A percentile compares a stretch with the other conserved stretches of the same genome.
phyloP scores from a whole-genome alignment of 2,113 vertebrate genomes.

The Sardina pilchardus region DNA sequence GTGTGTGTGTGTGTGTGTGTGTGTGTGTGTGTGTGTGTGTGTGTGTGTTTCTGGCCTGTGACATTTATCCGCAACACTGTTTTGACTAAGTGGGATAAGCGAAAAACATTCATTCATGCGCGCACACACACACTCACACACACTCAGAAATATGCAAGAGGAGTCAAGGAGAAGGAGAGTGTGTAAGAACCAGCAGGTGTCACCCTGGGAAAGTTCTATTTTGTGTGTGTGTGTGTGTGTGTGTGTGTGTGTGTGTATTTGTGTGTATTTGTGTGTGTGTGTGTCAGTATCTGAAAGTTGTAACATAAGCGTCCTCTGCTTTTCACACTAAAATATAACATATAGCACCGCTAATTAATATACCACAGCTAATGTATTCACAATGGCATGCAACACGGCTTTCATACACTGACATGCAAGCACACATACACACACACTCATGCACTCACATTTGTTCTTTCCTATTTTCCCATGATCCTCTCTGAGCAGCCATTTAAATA shows the following conservation, averaged over 20 bases:
- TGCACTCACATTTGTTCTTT: conserved; percentile 10
- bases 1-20: background rate
- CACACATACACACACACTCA: no score
- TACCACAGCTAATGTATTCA: conserved; percentile 38
- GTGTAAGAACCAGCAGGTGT: conserved; percentile 29
- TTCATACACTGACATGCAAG: no score
- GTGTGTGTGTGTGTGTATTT: no score
- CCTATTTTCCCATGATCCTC: conserved; percentile 43
- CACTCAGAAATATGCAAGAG: no score
- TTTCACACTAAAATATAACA: background rate
- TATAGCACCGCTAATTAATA: conserved; percentile 36
- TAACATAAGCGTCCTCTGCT: no score
- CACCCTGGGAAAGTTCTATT: background rate
- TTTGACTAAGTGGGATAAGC: background rate
- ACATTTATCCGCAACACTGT: background rate
- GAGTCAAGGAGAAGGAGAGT: no score
- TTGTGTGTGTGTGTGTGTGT: no score
- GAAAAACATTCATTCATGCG: background rate
- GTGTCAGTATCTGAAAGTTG: no score
- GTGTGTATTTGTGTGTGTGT: no score
- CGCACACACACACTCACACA: background rate
- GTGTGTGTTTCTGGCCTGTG: background rate
- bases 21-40: background rate
- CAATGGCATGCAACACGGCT: conserved; percentile 50
- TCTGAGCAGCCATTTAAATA: conserved; percentile 70